Conservation (phyloP, 1,140 invertebrate species). For the Berghia stephanieae region DNA sequence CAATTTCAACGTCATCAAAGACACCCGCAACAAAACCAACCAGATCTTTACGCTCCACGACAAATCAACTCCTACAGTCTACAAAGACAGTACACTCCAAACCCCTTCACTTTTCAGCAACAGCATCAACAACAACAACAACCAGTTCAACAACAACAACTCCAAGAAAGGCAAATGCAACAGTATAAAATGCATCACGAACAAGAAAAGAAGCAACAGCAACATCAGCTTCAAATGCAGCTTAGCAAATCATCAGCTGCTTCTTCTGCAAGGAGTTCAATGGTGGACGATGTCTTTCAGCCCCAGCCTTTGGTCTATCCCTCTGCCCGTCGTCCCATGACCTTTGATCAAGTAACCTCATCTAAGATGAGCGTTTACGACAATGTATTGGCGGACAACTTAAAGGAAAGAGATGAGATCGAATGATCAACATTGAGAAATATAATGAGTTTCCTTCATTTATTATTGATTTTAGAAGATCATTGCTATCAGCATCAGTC, state of each 20-base stretch:
- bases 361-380: constrained; percentile 63
- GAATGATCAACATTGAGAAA: background rate
- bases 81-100: constrained; percentile 13
- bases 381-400: constrained; percentile 46
- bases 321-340: constrained; percentile 58
- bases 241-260: constrained; percentile 25
- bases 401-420: no score
- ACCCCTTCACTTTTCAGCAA: constrained; percentile 13
- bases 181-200: no score
- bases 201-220: constrained; percentile 36
- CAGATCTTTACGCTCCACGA: constrained; percentile 16
- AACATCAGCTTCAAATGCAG: constrained; percentile 31
- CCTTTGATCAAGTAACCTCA: constrained; percentile 58
- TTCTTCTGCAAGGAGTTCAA: background rate
- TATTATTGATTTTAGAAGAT: no score
- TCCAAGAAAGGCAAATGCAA: constrained; percentile 7
- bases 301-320: constrained; percentile 55
- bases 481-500: no score
- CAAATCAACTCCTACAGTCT: constrained; percentile 6
- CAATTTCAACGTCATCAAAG: constrained; percentile 28
- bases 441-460: no score
- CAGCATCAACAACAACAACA: constrained; percentile 36
- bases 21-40: background rate
- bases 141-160: constrained; percentile 6
- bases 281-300: constrained; percentile 44